Percentiles rank a stretch among this genome's conserved stretches.
These are phyloP conservation scores for Bruchidius siliquastri DNA, from an alignment of 2,888 invertebrate species.

Conservation along the genomic window DNA sequence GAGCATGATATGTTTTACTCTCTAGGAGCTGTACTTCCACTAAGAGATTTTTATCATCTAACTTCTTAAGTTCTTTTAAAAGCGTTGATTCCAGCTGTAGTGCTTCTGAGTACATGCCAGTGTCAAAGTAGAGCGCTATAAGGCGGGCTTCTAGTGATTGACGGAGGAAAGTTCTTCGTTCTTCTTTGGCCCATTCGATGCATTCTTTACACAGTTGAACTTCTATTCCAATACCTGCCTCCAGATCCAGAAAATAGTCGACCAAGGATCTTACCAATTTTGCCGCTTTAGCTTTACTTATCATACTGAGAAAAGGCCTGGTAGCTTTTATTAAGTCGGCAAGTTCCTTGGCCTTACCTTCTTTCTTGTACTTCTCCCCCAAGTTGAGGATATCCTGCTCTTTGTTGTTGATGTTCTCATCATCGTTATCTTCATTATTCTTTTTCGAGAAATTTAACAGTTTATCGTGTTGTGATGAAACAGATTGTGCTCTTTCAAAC, in stretches of 20 bases:
- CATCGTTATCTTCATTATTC: conserved; percentile 76
- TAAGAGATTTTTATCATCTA: conserved; percentile 97
- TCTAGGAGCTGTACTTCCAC: conserved; percentile 98
- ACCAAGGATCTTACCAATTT: conserved; percentile 95
- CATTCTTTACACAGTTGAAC: conserved; percentile 92
- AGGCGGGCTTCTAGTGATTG: conserved; percentile 94
- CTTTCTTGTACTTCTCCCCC: conserved; percentile 87
- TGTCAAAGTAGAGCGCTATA: conserved; percentile 91
- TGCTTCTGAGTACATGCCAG: conserved; percentile 84
- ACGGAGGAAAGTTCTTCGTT: conserved; percentile 92
- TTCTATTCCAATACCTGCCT: conserved; percentile 93
- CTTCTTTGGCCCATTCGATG: conserved; percentile 99
- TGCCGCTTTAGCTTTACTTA: conserved; percentile 99
- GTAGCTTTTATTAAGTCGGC: conserved; percentile 92
- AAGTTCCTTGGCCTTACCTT: conserved; percentile 87
- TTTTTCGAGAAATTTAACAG: conserved; percentile 74
- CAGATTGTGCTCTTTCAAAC: conserved; percentile 78
- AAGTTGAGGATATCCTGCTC: conserved; percentile 92
- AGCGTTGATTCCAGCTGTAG: conserved; percentile 79
- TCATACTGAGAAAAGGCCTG: conserved; percentile 87
- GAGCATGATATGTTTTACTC: conserved; percentile 96
- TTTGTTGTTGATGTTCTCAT: conserved; percentile 85
- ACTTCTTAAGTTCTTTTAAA: conserved; percentile 92
- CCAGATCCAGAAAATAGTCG: conserved; percentile 95
- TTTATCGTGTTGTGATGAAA: conserved; percentile 72